Evolutionary conservation across 1,140 invertebrate species (phyloP).

Genomic region (Heterodera schachtii): DNA sequence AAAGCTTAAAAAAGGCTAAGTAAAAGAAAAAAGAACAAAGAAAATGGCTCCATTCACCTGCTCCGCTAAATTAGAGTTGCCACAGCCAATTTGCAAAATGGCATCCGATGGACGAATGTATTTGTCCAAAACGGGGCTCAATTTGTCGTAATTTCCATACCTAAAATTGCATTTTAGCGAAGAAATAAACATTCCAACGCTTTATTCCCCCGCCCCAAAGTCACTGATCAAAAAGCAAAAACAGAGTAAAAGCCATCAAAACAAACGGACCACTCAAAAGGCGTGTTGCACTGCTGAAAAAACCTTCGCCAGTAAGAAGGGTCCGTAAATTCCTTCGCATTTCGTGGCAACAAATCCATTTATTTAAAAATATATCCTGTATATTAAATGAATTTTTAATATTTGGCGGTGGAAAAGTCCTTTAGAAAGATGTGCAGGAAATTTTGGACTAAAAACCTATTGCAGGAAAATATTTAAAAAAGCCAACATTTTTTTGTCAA

Average conservation of each 20-base stretch:
- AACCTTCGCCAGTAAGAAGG: slow-evolving; percentile 61
- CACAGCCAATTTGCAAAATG: slow-evolving; percentile 62
- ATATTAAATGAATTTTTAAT: no score
- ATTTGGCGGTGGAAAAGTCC: no score
- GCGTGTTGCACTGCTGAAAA: slow-evolving; percentile 51
- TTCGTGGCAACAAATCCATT: slow-evolving; percentile 34
- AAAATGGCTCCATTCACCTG: no score
- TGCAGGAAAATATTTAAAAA: no score
- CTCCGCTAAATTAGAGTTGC: slow-evolving; percentile 59
- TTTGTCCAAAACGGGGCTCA: slow-evolving; percentile 49
- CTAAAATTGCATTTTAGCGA: no score
- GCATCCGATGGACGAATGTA: slow-evolving; percentile 55
- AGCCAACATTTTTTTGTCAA: no score
- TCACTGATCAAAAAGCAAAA: no score
- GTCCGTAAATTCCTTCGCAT: slow-evolving; percentile 53
- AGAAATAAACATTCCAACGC: no score
- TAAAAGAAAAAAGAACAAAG: no score
- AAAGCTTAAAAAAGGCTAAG: slow-evolving; percentile 53
- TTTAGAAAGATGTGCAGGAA: no score
- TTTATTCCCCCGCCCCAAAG: not conserved
- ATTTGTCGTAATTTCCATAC: slow-evolving; percentile 58
- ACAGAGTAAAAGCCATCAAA: not conserved
- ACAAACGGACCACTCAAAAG: slow-evolving; percentile 62
- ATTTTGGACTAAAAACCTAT: no score
- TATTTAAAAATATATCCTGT: no score